phyloP scores from a whole-genome alignment of 2,797 vertebrate species.

The Capromys pilorides region DNA sequence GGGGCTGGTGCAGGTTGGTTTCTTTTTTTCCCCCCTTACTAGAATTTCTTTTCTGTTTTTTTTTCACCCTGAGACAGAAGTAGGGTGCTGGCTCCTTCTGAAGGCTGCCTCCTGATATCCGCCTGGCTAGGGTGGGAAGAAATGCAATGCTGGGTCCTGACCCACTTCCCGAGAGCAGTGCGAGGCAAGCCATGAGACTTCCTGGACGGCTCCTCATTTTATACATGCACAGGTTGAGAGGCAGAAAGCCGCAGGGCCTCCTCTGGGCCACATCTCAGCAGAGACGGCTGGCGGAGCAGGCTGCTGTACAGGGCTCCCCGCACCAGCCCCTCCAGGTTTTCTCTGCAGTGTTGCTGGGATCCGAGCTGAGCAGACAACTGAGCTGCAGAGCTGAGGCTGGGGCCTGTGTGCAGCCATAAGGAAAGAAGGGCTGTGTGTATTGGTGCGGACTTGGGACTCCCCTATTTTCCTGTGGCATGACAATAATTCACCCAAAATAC shows the following conservation, averaged over 20 bases:
- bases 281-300: not conserved
- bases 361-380: not conserved
- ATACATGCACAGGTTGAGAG: not conserved
- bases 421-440: not conserved
- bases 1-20: not conserved
- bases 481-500: not conserved
- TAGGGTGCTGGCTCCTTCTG: not conserved
- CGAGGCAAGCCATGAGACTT: not conserved
- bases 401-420: not conserved
- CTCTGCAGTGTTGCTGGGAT: not conserved
- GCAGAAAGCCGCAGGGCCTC: not conserved
- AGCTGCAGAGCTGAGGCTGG: not conserved
- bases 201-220: not conserved
- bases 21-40: not conserved
- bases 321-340: not conserved
- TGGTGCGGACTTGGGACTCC: not conserved
- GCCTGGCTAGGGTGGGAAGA: not conserved
- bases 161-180: not conserved
- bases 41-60: not conserved
- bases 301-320: fast-evolving
- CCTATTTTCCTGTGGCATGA: not conserved
- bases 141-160: not conserved
- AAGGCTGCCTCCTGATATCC: not conserved
- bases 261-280: not conserved
- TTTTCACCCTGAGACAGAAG: not conserved